phyloP scores from a whole-genome alignment of 2,888 invertebrate genomes.

The Tachystola acroxantha region DNA sequence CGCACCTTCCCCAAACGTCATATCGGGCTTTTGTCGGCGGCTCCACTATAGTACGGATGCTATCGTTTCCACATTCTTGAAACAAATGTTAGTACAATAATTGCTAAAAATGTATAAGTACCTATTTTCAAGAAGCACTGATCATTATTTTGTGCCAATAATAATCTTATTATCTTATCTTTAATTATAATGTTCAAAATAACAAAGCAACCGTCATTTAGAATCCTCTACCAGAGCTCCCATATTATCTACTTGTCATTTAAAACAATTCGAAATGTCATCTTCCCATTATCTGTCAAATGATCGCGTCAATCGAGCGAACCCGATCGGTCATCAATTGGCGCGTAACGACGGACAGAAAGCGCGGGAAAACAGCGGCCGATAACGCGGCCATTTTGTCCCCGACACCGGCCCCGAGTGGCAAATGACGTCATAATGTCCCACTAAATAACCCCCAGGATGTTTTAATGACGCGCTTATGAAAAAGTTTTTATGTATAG shows the following conservation, averaged over 20 bases:
- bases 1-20: no score
- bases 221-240: no score
- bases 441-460: constrained; percentile 11
- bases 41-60: no score
- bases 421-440: constrained; percentile 14
- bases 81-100: no score
- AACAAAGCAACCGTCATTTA: no score
- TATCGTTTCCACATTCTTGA: no score
- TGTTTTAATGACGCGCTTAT: constrained; percentile 10
- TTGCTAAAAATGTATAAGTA: no score
- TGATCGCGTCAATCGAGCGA: background rate
- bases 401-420: constrained; percentile 1
- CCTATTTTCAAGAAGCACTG: no score
- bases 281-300: constrained; percentile 7
- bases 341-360: constrained; percentile 3
- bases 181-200: no score
- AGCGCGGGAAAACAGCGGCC: constrained; percentile 5
- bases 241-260: background rate
- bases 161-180: no score
- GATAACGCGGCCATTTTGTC: constrained; percentile 10
- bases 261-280: constrained; percentile 3
- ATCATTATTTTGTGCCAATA: no score
- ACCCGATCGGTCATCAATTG: constrained; percentile 4
- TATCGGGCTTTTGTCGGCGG: no score
- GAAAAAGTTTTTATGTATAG: constrained; percentile 11